Evolutionary conservation across 2,797 vertebrate genomes (phyloP).

Genomic region (Clarias laeviceps): DNA sequence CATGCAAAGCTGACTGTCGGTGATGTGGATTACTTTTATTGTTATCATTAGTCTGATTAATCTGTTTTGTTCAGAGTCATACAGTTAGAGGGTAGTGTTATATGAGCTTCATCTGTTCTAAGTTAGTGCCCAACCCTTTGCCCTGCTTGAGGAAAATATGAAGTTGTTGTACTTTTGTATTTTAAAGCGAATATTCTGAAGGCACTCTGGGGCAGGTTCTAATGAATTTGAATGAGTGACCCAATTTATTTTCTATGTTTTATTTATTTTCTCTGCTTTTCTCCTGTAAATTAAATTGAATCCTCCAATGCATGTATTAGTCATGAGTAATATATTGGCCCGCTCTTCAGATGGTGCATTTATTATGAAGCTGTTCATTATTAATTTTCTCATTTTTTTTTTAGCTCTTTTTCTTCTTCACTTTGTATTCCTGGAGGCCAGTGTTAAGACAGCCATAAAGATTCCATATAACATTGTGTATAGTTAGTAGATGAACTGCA

Average conservation of each 20-base stretch:
- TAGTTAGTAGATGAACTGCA: conserved; percentile 3
- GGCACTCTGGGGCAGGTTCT: conserved; percentile 72
- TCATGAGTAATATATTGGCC: conserved; percentile 79
- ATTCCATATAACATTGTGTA: conserved; percentile 36
- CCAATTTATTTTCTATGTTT: conserved; percentile 84
- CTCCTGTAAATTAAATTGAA: conserved; percentile 79
- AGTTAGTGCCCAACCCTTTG: conserved; percentile 27
- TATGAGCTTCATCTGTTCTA: conserved; percentile 46
- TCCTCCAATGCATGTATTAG: conserved; percentile 73
- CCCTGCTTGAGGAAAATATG: conserved; percentile 19
- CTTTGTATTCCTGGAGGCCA: conserved; percentile 17
- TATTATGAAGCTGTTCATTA: conserved; percentile 80
- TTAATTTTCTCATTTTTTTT: conserved; percentile 71
- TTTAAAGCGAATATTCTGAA: conserved; percentile 71
- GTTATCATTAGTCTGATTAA: conserved; percentile 58
- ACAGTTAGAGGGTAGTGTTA: conserved; percentile 36
- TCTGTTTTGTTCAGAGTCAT: conserved; percentile 58
- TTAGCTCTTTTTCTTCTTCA: background rate
- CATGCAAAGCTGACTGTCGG: conserved; percentile 63
- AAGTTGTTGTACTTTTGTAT: conserved; percentile 48
- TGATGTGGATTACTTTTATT: conserved; percentile 64
- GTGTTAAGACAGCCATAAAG: conserved; percentile 35
- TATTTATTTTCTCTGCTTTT: conserved; percentile 75
- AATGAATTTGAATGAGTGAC: conserved; percentile 83
- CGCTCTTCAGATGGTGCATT: conserved; percentile 80